phyloP scores from a whole-genome alignment of 2,113 vertebrate species.

The Oryctolagus cuniculus region DNA sequence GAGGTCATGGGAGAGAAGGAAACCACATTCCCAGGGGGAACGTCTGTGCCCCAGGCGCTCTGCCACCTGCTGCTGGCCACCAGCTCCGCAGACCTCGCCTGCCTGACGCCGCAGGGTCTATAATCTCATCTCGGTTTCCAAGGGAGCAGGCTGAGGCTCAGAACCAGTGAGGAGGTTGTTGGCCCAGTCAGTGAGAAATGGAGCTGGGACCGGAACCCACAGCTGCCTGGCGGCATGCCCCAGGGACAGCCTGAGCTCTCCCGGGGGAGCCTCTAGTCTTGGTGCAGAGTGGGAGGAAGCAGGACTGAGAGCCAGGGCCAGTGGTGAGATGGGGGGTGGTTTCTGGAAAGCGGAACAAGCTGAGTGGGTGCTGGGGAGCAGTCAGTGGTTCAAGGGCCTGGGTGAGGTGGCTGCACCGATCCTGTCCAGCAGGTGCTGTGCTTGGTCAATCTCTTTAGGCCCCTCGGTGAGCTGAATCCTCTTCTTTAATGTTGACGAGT shows the following conservation, averaged over 20 bases:
- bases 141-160: not conserved
- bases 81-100: too few species aligned
- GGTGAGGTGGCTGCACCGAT: not conserved
- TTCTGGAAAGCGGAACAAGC: conserved; percentile 1
- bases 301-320: not conserved
- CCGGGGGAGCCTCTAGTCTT: not conserved
- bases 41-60: not conserved
- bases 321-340: not conserved
- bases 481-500: not conserved
- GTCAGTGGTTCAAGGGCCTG: not conserved
- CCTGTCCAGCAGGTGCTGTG: not conserved
- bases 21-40: too few species aligned
- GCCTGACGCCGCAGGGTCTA: not conserved
- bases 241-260: not conserved
- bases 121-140: not conserved
- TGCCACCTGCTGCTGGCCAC: too few species aligned
- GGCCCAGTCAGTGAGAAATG: not conserved
- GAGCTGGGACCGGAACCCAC: not conserved
- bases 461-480: not conserved
- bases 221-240: not conserved
- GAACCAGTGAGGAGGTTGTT: not conserved
- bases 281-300: not conserved
- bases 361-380: not conserved
- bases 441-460: not conserved
- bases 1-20: not conserved